These are phyloP conservation scores for Gallinago undulata DNA, from an alignment of 2,113 vertebrate species.

Conservation along the genomic window DNA sequence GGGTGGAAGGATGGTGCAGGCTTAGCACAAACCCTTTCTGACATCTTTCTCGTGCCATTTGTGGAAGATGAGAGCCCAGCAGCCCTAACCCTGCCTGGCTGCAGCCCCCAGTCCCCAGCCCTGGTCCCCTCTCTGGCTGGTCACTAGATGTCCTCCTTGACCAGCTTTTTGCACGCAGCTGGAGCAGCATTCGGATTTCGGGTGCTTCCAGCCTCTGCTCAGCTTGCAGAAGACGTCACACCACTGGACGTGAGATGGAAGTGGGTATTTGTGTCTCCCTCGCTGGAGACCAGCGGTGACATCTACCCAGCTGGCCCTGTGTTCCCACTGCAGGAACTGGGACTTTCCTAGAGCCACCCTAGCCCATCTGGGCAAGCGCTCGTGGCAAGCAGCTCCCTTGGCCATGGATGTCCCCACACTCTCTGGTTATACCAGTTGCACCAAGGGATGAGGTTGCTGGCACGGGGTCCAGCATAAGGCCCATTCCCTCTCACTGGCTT, in stretches of 20 bases:
- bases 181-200: background rate
- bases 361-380: background rate
- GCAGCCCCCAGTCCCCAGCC: background rate
- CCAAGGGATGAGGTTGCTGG: background rate
- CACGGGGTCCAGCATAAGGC: background rate
- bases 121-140: background rate
- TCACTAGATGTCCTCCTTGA: conserved; percentile 51
- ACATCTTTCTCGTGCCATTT: background rate
- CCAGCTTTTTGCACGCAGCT: background rate
- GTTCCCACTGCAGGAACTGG: background rate
- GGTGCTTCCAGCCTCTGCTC: background rate
- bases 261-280: fast-evolving
- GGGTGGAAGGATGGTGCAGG: background rate
- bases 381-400: background rate
- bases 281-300: fast-evolving
- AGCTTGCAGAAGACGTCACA: background rate
- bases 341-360: background rate
- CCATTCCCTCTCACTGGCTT: fast-evolving
- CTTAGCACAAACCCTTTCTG: background rate
- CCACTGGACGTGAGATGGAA: background rate
- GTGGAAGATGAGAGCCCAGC: background rate
- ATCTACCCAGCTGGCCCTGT: background rate
- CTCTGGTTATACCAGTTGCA: fast-evolving
- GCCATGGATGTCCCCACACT: fast-evolving
- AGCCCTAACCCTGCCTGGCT: background rate